Evolutionary conservation across 2,888 invertebrate genomes (phyloP).

Genomic region (Melikaiella ostensackeni): DNA sequence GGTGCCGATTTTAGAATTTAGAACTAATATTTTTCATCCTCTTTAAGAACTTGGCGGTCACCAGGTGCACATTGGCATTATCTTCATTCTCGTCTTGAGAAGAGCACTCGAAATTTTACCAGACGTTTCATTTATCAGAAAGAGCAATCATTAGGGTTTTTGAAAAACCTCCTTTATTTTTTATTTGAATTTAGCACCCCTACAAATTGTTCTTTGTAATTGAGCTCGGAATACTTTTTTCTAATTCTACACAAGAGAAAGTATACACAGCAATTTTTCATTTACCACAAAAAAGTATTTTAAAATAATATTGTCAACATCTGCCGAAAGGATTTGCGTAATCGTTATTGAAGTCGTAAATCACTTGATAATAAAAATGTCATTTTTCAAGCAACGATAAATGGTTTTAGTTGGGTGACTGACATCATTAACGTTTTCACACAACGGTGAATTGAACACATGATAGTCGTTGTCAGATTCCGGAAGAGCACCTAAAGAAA

Average conservation of each 20-base stretch:
- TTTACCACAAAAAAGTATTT: not conserved
- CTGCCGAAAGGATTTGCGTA: conserved; percentile 18
- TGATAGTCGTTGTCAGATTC: conserved; percentile 6
- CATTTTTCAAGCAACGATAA: conserved; percentile 17
- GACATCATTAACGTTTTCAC: conserved; percentile 30
- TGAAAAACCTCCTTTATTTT: not conserved
- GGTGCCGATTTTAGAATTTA: conserved; percentile 27
- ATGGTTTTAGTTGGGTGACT: conserved; percentile 1
- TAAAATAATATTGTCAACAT: conserved; percentile 8
- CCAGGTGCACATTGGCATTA: conserved; percentile 23
- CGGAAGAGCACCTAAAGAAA: conserved; percentile 24
- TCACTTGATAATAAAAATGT: conserved; percentile 18
- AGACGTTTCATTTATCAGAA: not conserved
- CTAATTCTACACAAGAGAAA: no score
- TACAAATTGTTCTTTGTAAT: not conserved
- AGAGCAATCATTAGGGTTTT: not conserved
- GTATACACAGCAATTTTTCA: no score
- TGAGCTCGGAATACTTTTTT: no score
- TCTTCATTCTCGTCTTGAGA: not conserved
- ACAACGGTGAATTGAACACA: conserved; percentile 15
- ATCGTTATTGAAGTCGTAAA: conserved; percentile 11
- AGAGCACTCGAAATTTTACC: not conserved
- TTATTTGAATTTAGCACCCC: not conserved
- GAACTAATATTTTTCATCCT: conserved; percentile 6
- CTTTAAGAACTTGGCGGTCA: not conserved